Conservation (phyloP, 2,888 invertebrate genomes). For the Nomada ferruginata region DNA sequence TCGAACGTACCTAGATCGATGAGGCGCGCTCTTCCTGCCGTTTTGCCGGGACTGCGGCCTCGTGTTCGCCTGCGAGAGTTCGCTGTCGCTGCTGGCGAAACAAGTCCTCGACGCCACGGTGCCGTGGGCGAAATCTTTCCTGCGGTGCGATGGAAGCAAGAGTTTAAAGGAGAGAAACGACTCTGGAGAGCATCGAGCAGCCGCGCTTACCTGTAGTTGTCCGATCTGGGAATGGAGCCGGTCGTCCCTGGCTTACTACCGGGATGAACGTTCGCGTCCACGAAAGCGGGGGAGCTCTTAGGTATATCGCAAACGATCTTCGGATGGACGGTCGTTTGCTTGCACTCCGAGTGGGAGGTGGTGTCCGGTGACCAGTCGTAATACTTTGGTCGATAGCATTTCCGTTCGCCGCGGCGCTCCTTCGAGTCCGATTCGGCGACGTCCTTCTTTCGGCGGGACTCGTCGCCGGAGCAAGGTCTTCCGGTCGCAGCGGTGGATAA, state of each 20-base stretch:
- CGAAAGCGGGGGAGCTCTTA: constrained; percentile 80
- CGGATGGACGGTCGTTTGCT: constrained; percentile 86
- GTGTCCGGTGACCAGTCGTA: constrained; percentile 78
- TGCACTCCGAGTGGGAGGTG: constrained; percentile 74
- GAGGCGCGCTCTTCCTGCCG: constrained; percentile 73
- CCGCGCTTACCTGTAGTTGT: constrained; percentile 87
- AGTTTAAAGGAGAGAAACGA: background rate
- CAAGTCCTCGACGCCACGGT: constrained; percentile 84
- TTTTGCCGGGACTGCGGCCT: constrained; percentile 81
- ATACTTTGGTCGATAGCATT: constrained; percentile 84
- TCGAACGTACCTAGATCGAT: constrained; percentile 76
- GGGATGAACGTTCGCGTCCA: constrained; percentile 73
- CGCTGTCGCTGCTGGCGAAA: constrained; percentile 86
- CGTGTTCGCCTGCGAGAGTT: constrained; percentile 84
- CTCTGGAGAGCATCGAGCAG: background rate
- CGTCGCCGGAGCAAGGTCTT: constrained; percentile 56
- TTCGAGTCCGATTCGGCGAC: constrained; percentile 66
- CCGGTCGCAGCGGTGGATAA: constrained; percentile 25
- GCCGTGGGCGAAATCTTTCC: constrained; percentile 89
- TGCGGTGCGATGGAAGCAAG: constrained; percentile 38
- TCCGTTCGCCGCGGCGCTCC: constrained; percentile 85
- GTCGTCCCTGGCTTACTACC: constrained; percentile 69
- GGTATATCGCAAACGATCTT: constrained; percentile 87
- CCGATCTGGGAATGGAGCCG: constrained; percentile 83
- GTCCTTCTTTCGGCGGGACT: constrained; percentile 74